Evolutionary conservation across 37 sponge, comb jelly and placozoan species (phyloP).

Genomic region (Trichoplax adhaerens): DNA sequence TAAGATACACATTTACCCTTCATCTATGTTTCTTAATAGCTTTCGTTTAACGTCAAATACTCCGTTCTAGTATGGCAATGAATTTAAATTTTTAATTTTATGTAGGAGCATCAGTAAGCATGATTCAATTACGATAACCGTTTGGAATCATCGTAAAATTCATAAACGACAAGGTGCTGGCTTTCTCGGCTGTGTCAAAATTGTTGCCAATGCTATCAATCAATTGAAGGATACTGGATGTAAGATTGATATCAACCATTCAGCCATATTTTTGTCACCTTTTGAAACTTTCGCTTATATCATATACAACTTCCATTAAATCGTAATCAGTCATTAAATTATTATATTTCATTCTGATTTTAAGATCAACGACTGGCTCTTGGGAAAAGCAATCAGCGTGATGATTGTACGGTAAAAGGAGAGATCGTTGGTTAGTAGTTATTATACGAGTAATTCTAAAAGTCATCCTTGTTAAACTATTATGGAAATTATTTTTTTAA

Average conservation of each 20-base stretch:
- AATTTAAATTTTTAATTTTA: background rate
- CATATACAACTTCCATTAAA: background rate
- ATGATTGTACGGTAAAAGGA: slow-evolving; percentile 45
- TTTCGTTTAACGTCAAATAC: background rate
- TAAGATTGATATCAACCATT: slow-evolving; percentile 20
- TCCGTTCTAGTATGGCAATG: background rate
- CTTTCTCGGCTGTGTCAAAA: slow-evolving; percentile 79
- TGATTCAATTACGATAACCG: slow-evolving; percentile 56
- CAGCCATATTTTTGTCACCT: slow-evolving; percentile 4
- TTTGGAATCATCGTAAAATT: slow-evolving; percentile 62
- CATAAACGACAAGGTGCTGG: slow-evolving; percentile 51
- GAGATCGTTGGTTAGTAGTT: slow-evolving; percentile 27
- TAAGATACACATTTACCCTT: background rate
- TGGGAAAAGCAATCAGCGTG: slow-evolving; percentile 33
- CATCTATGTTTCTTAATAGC: background rate
- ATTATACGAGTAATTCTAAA: too few species aligned
- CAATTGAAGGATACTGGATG: slow-evolving; percentile 89
- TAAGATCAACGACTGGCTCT: slow-evolving; percentile 75
- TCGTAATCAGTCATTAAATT: background rate
- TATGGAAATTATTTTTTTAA: too few species aligned
- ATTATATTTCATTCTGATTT: background rate
- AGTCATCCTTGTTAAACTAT: too few species aligned
- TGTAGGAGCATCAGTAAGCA: slow-evolving; percentile 48
- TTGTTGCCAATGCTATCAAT: slow-evolving; percentile 35
- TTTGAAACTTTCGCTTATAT: background rate